These are phyloP conservation scores for Notiomystis cincta DNA, from an alignment of 2,113 vertebrate species.

Conservation along the genomic window DNA sequence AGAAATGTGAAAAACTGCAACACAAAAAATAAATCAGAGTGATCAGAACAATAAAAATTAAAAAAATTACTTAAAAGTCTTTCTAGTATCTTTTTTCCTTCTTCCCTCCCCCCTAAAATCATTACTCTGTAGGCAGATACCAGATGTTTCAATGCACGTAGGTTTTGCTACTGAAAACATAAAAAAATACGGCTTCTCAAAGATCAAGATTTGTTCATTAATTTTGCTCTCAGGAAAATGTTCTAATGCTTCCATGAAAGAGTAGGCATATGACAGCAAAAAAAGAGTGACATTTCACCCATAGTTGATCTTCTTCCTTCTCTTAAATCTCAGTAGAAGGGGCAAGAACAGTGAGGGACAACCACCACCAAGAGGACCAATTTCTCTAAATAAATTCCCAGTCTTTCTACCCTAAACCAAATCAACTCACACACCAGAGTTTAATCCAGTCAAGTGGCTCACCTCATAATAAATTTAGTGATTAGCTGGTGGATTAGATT, in stretches of 20 bases:
- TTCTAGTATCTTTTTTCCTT: neutral
- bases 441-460: neutral
- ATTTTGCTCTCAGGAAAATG: neutral
- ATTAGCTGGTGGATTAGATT: slow-evolving; percentile 36
- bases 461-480: neutral
- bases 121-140: neutral
- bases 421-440: neutral
- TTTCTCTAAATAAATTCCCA: neutral
- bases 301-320: neutral
- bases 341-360: neutral
- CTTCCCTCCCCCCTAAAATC: rapidly evolving
- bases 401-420: neutral
- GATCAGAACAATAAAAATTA: neutral
- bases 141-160: neutral
- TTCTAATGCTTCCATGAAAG: neutral
- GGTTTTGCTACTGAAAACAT: neutral
- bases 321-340: neutral
- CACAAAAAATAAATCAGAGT: neutral
- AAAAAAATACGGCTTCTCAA: neutral
- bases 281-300: neutral
- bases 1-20: neutral
- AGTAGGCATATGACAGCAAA: neutral
- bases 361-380: rapidly evolving
- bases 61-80: neutral
- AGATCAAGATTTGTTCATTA: neutral